phyloP scores from a whole-genome alignment of 2,888 invertebrate genomes.

The Eupeodes luniger region DNA sequence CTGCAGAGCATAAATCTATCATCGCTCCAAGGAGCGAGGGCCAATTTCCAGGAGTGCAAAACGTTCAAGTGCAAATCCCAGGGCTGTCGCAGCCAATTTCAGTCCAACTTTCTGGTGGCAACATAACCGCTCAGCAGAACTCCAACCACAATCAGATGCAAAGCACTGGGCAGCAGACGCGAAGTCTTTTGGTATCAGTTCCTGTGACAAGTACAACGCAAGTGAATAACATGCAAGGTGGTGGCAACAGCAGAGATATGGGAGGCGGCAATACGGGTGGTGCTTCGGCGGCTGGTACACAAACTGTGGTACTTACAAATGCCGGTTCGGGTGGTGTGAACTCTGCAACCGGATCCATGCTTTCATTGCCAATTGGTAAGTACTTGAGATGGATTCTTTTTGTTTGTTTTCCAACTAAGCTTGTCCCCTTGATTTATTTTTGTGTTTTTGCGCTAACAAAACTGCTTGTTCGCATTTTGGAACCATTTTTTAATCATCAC shows the following conservation, averaged over 20 bases:
- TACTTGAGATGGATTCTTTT: conserved; percentile 51
- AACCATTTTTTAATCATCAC: conserved; percentile 60
- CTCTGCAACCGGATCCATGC: conserved; percentile 84
- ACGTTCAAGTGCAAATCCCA: conserved; percentile 92
- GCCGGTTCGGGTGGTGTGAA: conserved; percentile 70
- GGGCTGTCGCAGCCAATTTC: conserved; percentile 94
- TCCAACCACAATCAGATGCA: conserved; percentile 63
- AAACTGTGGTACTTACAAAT: conserved; percentile 84
- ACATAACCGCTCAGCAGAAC: conserved; percentile 82
- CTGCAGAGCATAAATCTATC: conserved; percentile 90
- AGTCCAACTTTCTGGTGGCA: conserved; percentile 89
- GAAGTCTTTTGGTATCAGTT: conserved; percentile 88
- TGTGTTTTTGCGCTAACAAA: conserved; percentile 62
- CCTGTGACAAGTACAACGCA: conserved; percentile 85
- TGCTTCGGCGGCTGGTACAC: conserved; percentile 81
- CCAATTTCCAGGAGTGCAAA: conserved; percentile 88
- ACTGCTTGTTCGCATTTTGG: conserved; percentile 68
- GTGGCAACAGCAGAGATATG: conserved; percentile 85
- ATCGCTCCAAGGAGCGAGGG: conserved; percentile 86
- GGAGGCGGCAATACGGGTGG: conserved; percentile 85
- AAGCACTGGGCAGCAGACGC: conserved; percentile 78
- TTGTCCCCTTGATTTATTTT: conserved; percentile 30
- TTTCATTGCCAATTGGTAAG: conserved; percentile 87
- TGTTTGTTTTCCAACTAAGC: conserved; percentile 7
- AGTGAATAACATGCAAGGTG: conserved; percentile 81